phyloP scores from a whole-genome alignment of 2,888 invertebrate species.

The Trachelus iudaicus region DNA sequence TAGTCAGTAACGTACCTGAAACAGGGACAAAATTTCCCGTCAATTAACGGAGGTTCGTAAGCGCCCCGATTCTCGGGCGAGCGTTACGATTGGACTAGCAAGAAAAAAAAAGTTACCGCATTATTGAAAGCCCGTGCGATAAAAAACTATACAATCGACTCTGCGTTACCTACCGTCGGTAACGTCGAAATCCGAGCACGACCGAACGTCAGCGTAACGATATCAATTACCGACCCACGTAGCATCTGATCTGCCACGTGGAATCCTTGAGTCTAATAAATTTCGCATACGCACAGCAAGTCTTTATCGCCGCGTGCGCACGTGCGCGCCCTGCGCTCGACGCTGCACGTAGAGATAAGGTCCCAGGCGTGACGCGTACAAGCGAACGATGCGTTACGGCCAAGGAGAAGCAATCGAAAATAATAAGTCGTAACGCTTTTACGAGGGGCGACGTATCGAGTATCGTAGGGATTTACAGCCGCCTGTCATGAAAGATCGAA shows the following conservation, averaged over 20 bases:
- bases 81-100: neutral
- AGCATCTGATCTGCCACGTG: no score
- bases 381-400: neutral
- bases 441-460: neutral
- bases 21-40: neutral
- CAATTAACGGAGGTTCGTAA: neutral
- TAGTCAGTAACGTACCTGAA: neutral
- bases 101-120: neutral
- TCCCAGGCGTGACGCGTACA: neutral
- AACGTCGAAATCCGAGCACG: neutral
- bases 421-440: neutral
- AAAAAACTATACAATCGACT: neutral
- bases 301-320: neutral
- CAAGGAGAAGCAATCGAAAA: neutral
- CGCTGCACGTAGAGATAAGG: neutral
- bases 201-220: no score
- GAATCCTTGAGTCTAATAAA: no score
- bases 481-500: neutral
- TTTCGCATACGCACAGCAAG: no score
- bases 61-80: neutral
- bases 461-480: neutral
- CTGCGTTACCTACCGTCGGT: neutral
- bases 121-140: neutral
- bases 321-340: neutral
- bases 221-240: no score